Conservation (phyloP, 2,113 vertebrate genomes). For the Okapia johnstoni region DNA sequence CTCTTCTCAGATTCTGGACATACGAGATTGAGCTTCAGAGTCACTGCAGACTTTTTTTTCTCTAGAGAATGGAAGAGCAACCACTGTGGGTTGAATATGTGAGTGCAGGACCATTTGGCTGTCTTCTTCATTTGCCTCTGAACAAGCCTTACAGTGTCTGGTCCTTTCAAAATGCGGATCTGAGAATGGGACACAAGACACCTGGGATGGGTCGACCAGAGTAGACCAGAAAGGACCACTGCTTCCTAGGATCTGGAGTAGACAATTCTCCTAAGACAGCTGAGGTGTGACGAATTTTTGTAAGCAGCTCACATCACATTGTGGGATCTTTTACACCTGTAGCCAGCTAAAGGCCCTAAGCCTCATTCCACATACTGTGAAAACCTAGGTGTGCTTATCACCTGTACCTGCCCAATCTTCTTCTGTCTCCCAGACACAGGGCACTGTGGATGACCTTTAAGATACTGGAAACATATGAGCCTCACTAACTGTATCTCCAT, state of each 20-base stretch:
- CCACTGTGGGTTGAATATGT: neutral
- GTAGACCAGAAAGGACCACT: neutral
- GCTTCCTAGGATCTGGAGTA: neutral
- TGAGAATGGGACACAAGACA: neutral
- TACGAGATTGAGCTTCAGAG: neutral
- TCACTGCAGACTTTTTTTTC: neutral
- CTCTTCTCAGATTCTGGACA: neutral
- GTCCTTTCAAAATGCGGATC: neutral
- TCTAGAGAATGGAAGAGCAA: neutral
- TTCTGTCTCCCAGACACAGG: neutral
- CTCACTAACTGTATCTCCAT: neutral
- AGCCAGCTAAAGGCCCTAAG: neutral
- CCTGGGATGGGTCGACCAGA: neutral
- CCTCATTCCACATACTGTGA: neutral
- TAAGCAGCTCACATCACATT: neutral
- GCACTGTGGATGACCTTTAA: constrained; percentile 16
- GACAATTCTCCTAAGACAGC: neutral
- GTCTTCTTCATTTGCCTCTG: neutral
- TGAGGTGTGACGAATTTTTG: neutral
- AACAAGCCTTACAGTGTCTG: neutral
- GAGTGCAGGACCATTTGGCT: neutral
- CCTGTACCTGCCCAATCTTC: neutral
- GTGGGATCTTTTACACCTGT: neutral
- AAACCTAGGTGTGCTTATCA: neutral
- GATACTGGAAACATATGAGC: neutral